Evolutionary conservation across 2,888 invertebrate genomes (phyloP).

Genomic region (Argyresthia goedartella): DNA sequence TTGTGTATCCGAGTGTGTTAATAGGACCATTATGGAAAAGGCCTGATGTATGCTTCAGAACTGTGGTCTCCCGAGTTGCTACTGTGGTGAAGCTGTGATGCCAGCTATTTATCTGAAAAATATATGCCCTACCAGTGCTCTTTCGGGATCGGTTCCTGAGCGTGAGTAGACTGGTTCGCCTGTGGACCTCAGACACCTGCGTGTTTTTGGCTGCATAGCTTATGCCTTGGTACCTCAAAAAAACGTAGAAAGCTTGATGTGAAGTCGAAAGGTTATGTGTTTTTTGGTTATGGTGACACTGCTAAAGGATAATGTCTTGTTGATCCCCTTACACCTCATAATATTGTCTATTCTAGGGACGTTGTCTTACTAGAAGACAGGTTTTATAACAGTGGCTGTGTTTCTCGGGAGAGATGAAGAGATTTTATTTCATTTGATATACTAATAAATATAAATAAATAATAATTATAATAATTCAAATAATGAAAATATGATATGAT

Average conservation of each 20-base stretch:
- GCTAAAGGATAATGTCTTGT: conserved; percentile 1
- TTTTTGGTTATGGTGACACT: conserved; percentile 6
- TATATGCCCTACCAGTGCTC: conserved; percentile 2
- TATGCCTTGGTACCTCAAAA: background rate
- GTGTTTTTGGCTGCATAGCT: conserved; percentile 6
- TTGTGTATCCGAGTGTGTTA: conserved; percentile 2
- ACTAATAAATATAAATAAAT: background rate
- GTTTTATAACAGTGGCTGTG: background rate
- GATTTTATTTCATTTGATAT: background rate
- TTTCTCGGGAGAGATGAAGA: background rate
- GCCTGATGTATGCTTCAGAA: conserved; percentile 6
- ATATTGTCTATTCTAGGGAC: background rate
- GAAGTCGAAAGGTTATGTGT: conserved; percentile 1
- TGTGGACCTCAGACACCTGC: conserved; percentile 2
- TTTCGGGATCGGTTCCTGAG: conserved; percentile 2
- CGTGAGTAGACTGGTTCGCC: conserved; percentile 4
- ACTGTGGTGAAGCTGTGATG: conserved; percentile 7
- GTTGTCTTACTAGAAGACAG: conserved; percentile 3
- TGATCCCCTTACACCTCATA: background rate
- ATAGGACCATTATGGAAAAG: conserved; percentile 5
- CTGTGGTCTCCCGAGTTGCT: conserved; percentile 1
- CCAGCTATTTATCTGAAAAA: conserved; percentile 7
- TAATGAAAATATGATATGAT: conserved; percentile 2
- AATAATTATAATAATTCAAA: background rate
- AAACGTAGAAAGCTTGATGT: conserved; percentile 3